Conservation (phyloP, 2,113 vertebrate species). For the Tyrannus savana region DNA sequence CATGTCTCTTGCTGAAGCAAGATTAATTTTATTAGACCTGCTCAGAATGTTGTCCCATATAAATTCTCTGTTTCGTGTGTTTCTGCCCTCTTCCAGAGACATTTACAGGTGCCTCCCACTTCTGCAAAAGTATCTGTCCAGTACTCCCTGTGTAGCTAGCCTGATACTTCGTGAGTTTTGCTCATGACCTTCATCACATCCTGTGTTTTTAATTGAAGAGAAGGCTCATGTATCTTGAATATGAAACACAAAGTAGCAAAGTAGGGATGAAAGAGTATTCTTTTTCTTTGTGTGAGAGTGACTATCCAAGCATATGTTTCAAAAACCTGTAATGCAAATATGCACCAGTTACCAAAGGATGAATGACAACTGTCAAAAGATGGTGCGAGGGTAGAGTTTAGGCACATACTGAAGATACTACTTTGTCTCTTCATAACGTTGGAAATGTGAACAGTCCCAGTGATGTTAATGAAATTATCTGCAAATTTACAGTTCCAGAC, state of each 20-base stretch:
- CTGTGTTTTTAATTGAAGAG: neutral
- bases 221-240: neutral
- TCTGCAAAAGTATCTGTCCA: neutral
- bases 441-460: neutral
- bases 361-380: neutral
- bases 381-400: neutral
- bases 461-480: neutral
- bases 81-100: neutral
- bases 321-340: neutral
- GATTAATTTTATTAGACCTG: neutral
- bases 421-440: neutral
- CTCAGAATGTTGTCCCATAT: neutral
- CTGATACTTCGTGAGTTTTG: neutral
- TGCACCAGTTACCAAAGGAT: accelerated
- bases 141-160: neutral
- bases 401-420: neutral
- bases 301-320: neutral
- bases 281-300: neutral
- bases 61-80: neutral
- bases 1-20: neutral
- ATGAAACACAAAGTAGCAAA: neutral
- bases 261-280: neutral
- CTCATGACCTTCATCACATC: neutral
- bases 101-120: neutral
- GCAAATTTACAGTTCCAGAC: neutral